A percentile compares a stretch with the other conserved stretches of the same genome.
phyloP scores from a whole-genome alignment of 2,797 vertebrate species.

The Argentina silus region DNA sequence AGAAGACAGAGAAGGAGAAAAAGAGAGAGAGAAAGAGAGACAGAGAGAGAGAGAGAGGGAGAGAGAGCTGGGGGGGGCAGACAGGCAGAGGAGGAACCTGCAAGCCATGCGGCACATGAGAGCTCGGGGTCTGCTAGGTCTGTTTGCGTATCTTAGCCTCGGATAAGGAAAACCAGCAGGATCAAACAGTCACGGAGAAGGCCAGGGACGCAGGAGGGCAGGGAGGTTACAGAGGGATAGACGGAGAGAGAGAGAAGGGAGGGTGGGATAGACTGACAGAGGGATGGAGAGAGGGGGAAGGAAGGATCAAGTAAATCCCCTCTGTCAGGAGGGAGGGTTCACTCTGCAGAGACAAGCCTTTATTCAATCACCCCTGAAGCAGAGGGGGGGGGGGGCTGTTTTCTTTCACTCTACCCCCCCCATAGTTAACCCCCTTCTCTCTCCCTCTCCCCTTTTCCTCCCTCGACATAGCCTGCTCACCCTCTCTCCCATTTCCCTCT shows the following conservation, averaged over 20 bases:
- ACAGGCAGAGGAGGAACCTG: not conserved
- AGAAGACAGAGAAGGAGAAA: not conserved
- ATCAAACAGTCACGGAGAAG: not conserved
- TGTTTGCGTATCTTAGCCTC: slow-evolving; percentile 9
- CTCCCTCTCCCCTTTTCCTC: slow-evolving; percentile 2
- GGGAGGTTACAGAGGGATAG: not conserved
- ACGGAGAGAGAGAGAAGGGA: not conserved
- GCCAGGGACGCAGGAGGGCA: not conserved
- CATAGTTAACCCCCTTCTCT: no score
- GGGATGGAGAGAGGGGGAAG: not conserved
- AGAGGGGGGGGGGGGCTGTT: not conserved
- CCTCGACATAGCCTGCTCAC: not conserved
- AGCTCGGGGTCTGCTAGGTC: not conserved
- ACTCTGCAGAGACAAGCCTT: not conserved
- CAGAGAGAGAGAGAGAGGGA: no score
- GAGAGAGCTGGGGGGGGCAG: no score
- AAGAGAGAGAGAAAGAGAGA: no score
- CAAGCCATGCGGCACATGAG: not conserved
- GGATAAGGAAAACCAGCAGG: slow-evolving; percentile 4
- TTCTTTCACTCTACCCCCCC: not conserved
- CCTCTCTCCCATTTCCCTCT: not conserved
- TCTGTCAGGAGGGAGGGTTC: not conserved
- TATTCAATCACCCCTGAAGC: not conserved
- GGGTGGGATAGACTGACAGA: not conserved
- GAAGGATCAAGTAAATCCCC: not conserved